These are phyloP conservation scores for Engraulis encrasicolus DNA, from an alignment of 2,113 vertebrate genomes.

Conservation along the genomic window DNA sequence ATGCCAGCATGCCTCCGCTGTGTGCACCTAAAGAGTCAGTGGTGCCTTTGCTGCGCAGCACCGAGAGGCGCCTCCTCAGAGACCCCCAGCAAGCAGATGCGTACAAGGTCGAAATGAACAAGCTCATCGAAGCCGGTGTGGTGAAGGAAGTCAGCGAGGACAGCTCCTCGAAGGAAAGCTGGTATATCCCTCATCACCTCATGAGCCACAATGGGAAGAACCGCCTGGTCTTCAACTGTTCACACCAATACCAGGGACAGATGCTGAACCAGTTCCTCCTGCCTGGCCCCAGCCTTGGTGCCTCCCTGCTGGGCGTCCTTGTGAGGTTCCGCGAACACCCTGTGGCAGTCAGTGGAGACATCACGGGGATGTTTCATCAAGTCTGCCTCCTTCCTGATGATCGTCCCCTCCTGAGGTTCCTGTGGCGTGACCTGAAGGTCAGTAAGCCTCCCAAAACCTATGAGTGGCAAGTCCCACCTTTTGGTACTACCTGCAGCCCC, in stretches of 20 bases:
- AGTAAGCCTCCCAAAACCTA: neutral
- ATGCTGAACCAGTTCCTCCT: constrained; percentile 8
- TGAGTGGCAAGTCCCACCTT: neutral
- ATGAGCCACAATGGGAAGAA: constrained; percentile 16
- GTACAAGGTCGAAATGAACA: constrained; percentile 22
- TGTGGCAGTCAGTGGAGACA: constrained; percentile 28
- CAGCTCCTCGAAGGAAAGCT: neutral
- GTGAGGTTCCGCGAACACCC: constrained; percentile 21
- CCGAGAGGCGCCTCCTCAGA: constrained; percentile 1
- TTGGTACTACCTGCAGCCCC: neutral
- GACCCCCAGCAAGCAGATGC: neutral
- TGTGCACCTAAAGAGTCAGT: constrained; percentile 25
- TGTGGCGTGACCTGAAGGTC: no score
- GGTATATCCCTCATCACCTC: constrained; percentile 14
- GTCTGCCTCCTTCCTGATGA: neutral
- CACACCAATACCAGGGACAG: neutral
- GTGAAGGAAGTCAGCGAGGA: constrained; percentile 30
- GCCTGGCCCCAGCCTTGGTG: constrained; percentile 15
- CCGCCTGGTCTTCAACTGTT: constrained; percentile 27
- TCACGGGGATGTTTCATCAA: constrained; percentile 28
- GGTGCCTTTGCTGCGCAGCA: constrained; percentile 11
- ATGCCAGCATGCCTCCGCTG: constrained; percentile 1
- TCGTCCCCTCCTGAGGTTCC: no score
- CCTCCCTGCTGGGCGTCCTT: constrained; percentile 2
- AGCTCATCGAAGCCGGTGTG: constrained; percentile 11